phyloP scores from a whole-genome alignment of 2,888 invertebrate species.

The Eilema depressum region DNA sequence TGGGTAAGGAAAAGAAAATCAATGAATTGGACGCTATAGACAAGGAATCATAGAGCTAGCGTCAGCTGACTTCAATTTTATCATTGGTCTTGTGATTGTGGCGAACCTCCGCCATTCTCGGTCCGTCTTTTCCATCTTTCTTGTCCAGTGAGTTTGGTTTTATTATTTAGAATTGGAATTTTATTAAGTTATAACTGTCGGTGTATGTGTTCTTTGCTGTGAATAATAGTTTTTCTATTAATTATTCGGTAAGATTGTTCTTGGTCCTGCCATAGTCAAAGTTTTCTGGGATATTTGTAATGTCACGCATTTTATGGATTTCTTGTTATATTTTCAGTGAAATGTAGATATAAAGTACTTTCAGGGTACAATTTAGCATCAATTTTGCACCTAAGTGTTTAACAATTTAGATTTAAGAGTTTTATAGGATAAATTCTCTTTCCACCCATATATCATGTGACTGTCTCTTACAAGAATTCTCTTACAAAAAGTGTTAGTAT shows the following conservation, averaged over 20 bases:
- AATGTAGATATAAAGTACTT: slow-evolving; percentile 16
- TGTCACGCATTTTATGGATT: slow-evolving; percentile 56
- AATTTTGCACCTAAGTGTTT: slow-evolving; percentile 14
- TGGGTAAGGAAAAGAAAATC: slow-evolving; percentile 60
- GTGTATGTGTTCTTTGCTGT: slow-evolving; percentile 69
- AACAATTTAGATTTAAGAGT: neutral
- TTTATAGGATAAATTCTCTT: slow-evolving; percentile 20
- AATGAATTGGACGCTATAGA: slow-evolving; percentile 71
- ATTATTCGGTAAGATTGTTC: slow-evolving; percentile 68
- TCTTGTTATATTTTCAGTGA: slow-evolving; percentile 26
- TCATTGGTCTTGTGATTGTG: slow-evolving; percentile 87
- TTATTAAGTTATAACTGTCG: slow-evolving; percentile 54
- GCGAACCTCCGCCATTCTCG: slow-evolving; percentile 85
- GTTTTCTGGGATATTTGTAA: slow-evolving; percentile 54
- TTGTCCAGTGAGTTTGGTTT: slow-evolving; percentile 82
- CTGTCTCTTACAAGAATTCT: slow-evolving; percentile 29
- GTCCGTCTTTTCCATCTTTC: slow-evolving; percentile 84
- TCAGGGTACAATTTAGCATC: slow-evolving; percentile 22
- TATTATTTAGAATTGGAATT: slow-evolving; percentile 54
- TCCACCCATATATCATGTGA: slow-evolving; percentile 66
- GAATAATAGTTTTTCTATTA: slow-evolving; percentile 51
- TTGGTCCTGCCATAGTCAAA: slow-evolving; percentile 63
- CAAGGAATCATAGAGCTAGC: slow-evolving; percentile 75
- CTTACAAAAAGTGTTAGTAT: slow-evolving; percentile 8
- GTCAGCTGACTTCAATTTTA: slow-evolving; percentile 87